phyloP scores from a whole-genome alignment of 2,797 vertebrate species.

The Melanotaenia boesemani region DNA sequence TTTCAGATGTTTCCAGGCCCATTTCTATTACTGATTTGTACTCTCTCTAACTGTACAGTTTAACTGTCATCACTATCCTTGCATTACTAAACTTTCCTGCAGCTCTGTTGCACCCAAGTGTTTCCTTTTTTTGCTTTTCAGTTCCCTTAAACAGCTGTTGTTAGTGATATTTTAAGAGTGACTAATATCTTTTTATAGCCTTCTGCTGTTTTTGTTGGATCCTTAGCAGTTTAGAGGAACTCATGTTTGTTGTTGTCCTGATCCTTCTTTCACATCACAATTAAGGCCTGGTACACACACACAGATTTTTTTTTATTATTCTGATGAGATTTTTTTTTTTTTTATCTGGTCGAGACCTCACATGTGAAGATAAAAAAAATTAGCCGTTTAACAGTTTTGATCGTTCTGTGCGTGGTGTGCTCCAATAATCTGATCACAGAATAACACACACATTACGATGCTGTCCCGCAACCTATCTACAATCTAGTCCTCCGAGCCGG shows the following conservation, averaged over 20 bases:
- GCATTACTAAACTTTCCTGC: neutral
- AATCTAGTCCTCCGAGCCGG: no score
- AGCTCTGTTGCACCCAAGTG: neutral
- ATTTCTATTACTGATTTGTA: neutral
- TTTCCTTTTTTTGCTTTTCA: neutral
- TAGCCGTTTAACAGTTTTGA: no score
- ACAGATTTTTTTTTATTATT: no score
- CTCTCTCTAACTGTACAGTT: neutral
- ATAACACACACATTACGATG: no score
- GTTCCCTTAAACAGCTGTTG: neutral
- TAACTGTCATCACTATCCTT: neutral
- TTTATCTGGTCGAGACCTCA: no score
- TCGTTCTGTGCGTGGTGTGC: no score
- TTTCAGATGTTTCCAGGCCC: neutral
- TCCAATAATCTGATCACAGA: no score
- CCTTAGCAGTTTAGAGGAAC: neutral
- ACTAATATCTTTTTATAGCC: conserved; percentile 26
- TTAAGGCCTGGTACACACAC: neutral
- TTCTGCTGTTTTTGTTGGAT: conserved; percentile 2
- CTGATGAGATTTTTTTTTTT: no score
- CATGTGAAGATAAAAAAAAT: no score
- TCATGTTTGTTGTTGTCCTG: neutral
- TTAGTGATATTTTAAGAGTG: neutral
- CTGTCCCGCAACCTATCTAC: no score
- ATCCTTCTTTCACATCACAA: neutral